Evolutionary conservation across 2,888 invertebrate genomes (phyloP), one percentile per base, ranked within the genome.

Genomic region (Fragum fragum): DNA sequence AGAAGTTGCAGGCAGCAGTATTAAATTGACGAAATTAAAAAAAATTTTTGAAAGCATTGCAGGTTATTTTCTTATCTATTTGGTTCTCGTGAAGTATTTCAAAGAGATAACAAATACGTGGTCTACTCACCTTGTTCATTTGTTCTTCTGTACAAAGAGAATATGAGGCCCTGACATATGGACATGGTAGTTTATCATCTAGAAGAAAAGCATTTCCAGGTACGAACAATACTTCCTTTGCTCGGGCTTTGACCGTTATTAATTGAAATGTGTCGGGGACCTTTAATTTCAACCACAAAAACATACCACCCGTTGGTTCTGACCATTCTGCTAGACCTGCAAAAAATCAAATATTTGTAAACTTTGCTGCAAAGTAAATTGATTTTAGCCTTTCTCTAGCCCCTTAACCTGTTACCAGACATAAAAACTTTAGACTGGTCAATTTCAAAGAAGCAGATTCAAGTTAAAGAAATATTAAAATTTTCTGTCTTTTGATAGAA

Each of bases 181-280:
- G 96, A 88, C 96, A 96, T 16, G 96, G 96, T 79, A 95, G 95
- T 53, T 94, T 94, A 0, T 95, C 95, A 93, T 97, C 96, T 71
- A 95, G 95, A 94, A 96, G 96, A 93, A 97, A 97, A 0, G 96
- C 96, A 81, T 96, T 96, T 0, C 97, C 97, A 0, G 97, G 97
- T 0, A 96, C 96, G 86, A 97, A 91, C 36, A 93, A 82, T 0
- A 93, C 91, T 14, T 97, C 96, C 76, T 96, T 96, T 73, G 96
- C 95, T 28, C 96, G 93, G 0, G 97, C 97, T 71, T 96, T 96
- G 72, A 96, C 95, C 95, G 96, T 96, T 18, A 97, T 96, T 96
- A 97, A 96, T 76, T 96, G 96, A 93, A 96, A 96, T 1, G 97
- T 96, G 91, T 97, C 97, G 1, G 95, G 94, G 0, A 97, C 95